phyloP scores from a whole-genome alignment of 2,113 vertebrate species.

The Capreolus pygargus region DNA sequence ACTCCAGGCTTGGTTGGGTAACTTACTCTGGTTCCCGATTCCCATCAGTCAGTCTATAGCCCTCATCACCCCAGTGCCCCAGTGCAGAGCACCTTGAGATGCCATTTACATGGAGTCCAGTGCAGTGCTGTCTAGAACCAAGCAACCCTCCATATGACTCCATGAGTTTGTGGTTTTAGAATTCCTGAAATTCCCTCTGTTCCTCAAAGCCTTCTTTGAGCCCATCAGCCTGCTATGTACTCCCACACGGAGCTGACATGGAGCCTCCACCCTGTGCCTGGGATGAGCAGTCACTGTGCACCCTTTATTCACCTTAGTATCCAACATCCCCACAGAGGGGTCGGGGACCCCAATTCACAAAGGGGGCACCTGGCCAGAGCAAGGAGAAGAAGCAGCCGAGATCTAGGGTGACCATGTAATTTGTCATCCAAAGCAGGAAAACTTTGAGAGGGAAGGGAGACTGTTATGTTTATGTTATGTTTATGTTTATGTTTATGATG shows the following conservation, averaged over 20 bases:
- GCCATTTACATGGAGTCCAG: neutral
- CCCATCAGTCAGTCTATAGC: rapidly evolving
- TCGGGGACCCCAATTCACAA: rapidly evolving
- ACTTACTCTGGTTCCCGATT: neutral
- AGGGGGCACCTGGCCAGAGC: neutral
- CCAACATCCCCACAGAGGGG: neutral
- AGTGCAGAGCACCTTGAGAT: neutral
- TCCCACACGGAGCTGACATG: neutral
- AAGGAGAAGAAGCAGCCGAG: too few relatives aligned
- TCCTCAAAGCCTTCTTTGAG: neutral
- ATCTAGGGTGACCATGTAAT: too few relatives aligned
- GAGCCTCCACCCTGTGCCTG: neutral
- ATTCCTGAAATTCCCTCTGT: neutral
- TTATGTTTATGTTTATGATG: too few relatives aligned
- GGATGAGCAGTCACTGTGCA: neutral
- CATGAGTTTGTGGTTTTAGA: neutral
- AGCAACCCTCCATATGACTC: neutral
- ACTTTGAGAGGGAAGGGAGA: too few relatives aligned
- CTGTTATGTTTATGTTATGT: too few relatives aligned
- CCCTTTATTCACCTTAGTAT: neutral
- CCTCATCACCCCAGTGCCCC: neutral
- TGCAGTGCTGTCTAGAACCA: neutral
- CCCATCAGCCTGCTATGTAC: neutral
- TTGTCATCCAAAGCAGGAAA: too few relatives aligned
- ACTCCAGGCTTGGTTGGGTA: neutral